Conservation (phyloP, 2,113 vertebrate genomes). For the Hiodon tergisus region DNA sequence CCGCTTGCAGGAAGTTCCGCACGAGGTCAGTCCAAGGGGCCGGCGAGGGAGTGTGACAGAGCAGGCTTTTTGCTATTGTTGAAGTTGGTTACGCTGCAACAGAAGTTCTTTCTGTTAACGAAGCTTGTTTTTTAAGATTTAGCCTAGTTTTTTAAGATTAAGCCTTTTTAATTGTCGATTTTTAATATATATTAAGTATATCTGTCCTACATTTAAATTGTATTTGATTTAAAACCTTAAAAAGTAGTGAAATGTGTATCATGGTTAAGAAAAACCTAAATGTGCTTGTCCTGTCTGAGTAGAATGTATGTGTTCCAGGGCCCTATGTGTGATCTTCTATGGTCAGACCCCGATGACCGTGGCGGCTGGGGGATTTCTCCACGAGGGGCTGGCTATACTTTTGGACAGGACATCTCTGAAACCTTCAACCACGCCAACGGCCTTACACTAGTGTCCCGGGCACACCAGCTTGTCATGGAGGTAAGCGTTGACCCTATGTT, state of each 20-base stretch:
- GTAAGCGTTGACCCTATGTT: conserved; percentile 44
- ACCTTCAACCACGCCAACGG: conserved; percentile 90
- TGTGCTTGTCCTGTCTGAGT: no score
- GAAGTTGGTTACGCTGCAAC: no score
- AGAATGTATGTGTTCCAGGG: conserved; percentile 56
- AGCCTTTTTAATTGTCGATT: no score
- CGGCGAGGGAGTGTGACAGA: background rate
- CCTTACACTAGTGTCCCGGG: conserved; percentile 84
- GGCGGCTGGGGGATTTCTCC: conserved; percentile 89
- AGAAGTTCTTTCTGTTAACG: no score
- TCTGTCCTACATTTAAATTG: no score
- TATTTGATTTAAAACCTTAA: no score
- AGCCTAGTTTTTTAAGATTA: no score
- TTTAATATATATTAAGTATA: no score
- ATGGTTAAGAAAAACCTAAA: no score
- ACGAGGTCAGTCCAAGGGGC: conserved; percentile 66
- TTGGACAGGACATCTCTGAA: conserved; percentile 89
- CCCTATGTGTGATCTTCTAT: conserved; percentile 86
- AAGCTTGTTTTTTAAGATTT: no score
- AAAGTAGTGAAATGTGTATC: no score
- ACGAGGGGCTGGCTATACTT: conserved; percentile 83
- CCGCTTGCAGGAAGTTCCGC: conserved; percentile 86
- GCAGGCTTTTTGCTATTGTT: background rate
- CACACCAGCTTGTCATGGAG: conserved; percentile 89
- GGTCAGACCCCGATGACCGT: conserved; percentile 87